Conservation (phyloP, 2,888 invertebrate species). For the Lamellibrachia columna region DNA sequence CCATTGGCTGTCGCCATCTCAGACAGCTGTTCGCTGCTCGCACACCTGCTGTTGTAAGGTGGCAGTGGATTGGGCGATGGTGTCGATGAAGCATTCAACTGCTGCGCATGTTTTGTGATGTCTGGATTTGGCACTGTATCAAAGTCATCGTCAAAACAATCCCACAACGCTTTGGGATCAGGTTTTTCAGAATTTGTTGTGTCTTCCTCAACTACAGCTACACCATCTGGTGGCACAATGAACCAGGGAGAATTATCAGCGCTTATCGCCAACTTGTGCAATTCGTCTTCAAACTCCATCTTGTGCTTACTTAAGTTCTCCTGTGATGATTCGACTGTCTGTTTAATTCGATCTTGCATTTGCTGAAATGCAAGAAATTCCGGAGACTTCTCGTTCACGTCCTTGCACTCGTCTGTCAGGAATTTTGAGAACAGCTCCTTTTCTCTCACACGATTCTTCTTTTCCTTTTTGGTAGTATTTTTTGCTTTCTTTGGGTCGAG, state of each 20-base stretch:
- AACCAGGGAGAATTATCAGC: constrained; percentile 24
- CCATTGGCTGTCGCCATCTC: background rate
- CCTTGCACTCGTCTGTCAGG: background rate
- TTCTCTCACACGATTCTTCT: constrained; percentile 13
- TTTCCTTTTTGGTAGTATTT: constrained; percentile 18
- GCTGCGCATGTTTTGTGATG: background rate
- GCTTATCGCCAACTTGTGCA: background rate
- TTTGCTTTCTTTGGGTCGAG: background rate
- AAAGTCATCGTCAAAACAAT: constrained; percentile 30
- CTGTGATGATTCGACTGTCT: background rate
- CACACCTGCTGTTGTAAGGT: background rate
- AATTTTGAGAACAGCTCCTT: background rate
- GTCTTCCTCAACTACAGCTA: background rate
- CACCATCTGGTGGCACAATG: background rate
- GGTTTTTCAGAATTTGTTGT: background rate
- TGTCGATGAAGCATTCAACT: background rate
- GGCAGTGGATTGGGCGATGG: background rate
- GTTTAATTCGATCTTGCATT: constrained; percentile 5
- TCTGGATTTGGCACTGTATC: background rate
- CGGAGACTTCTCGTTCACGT: constrained; percentile 18
- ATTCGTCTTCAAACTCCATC: constrained; percentile 22
- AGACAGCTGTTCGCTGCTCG: background rate
- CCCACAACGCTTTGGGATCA: constrained; percentile 24
- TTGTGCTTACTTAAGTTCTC: constrained; percentile 17
- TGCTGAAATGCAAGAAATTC: constrained; percentile 22